Evolutionary conservation across 2,113 vertebrate species (phyloP).

Genomic region (Cyphomyrus discorhynchus): DNA sequence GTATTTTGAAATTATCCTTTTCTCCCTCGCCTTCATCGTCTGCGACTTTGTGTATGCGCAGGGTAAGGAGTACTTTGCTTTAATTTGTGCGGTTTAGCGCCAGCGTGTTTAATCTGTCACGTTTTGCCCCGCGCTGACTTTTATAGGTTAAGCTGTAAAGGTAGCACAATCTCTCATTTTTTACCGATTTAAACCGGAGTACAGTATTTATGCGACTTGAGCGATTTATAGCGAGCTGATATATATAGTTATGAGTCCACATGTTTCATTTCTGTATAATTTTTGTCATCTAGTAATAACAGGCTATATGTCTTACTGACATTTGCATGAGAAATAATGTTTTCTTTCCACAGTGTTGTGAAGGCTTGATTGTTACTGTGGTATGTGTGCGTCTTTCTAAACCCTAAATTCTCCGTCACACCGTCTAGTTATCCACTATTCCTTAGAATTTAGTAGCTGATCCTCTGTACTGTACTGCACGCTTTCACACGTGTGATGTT

Average conservation of each 20-base stretch:
- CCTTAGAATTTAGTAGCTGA: neutral
- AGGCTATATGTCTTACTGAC: neutral
- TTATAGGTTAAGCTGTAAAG: neutral
- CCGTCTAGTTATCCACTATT: neutral
- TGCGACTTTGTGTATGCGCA: conserved; percentile 53
- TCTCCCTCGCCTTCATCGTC: conserved; percentile 54
- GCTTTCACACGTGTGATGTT: neutral
- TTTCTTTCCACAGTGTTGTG: neutral
- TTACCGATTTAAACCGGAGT: neutral
- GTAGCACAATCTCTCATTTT: neutral
- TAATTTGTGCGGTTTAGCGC: neutral
- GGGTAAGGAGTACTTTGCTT: conserved; percentile 52
- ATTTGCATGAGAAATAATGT: neutral
- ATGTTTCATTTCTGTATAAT: neutral
- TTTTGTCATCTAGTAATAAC: neutral
- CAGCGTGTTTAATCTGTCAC: conserved; percentile 11
- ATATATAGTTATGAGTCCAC: neutral
- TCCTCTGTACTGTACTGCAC: neutral
- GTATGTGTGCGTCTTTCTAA: neutral
- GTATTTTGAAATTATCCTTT: conserved; percentile 56
- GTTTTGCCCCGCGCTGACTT: neutral
- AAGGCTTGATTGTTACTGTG: neutral
- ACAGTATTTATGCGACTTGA: neutral
- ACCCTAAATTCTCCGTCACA: neutral
- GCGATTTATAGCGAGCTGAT: neutral